Conservation (phyloP, 2,888 invertebrate species). For the Amblyjoppa proteus region DNA sequence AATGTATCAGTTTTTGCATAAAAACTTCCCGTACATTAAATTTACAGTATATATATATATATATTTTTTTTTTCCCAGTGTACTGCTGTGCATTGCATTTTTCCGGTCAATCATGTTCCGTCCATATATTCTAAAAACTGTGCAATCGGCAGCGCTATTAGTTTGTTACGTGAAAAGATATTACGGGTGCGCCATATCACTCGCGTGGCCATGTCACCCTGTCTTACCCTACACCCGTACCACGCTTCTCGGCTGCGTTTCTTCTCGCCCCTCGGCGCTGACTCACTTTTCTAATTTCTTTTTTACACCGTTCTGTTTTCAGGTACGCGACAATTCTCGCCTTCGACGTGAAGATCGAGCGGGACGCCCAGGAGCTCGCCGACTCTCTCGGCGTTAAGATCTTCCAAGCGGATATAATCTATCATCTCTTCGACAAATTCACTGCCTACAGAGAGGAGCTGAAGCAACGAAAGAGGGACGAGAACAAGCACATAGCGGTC, state of each 20-base stretch:
- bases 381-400: constrained; percentile 97
- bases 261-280: not conserved
- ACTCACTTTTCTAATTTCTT: not conserved
- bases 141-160: too few relatives aligned
- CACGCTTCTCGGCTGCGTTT: not conserved
- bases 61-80: too few relatives aligned
- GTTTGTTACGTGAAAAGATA: too few relatives aligned
- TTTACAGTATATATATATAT: too few relatives aligned
- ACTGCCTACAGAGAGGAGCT: constrained; percentile 96
- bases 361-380: constrained; percentile 99
- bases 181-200: too few relatives aligned
- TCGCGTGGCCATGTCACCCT: not conserved
- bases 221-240: not conserved
- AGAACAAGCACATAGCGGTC: constrained; percentile 98
- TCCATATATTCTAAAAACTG: too few relatives aligned
- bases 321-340: constrained; percentile 98
- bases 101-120: too few relatives aligned
- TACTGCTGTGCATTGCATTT: too few relatives aligned
- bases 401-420: constrained; percentile 99
- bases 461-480: constrained; percentile 95
- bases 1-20: too few relatives aligned
- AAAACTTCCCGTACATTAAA: too few relatives aligned
- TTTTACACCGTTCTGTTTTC: constrained; percentile 47
- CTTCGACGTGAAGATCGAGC: constrained; percentile 99
- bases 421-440: constrained; percentile 99